A percentile compares a stretch with the other conserved stretches of the same genome.
These are phyloP conservation scores for Drosophila nikananu DNA, from an alignment of 1,140 invertebrate species.

Conservation along the genomic window DNA sequence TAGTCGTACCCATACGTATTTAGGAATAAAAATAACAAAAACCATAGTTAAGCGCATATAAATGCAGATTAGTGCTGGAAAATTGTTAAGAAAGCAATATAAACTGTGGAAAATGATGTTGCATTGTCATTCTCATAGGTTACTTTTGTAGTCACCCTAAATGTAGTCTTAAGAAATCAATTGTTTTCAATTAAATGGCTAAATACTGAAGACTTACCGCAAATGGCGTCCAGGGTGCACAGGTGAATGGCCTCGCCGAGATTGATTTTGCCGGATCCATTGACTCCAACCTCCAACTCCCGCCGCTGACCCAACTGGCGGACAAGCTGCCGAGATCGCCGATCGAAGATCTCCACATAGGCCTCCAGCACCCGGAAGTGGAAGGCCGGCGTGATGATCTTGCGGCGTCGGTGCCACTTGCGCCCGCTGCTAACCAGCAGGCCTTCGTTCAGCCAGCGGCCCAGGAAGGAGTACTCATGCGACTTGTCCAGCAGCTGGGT, in stretches of 20 bases:
- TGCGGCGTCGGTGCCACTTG: constrained; percentile 92
- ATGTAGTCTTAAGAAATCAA: not conserved
- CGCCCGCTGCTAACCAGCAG: constrained; percentile 88
- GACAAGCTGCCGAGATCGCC: constrained; percentile 88
- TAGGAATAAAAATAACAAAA: not conserved
- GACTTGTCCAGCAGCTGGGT: constrained; percentile 69
- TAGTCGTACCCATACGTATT: not conserved
- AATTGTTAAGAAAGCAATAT: not conserved
- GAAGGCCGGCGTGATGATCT: constrained; percentile 94
- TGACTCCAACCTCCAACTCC: not conserved
- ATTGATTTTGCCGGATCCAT: constrained; percentile 82
- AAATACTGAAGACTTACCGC: constrained; percentile 86
- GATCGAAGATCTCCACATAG: constrained; percentile 90
- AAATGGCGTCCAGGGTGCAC: constrained; percentile 91
- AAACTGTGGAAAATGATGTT: too few relatives aligned
- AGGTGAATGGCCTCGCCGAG: constrained; percentile 88
- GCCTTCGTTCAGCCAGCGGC: constrained; percentile 91
- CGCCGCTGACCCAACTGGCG: constrained; percentile 83
- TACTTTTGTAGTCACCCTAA: not conserved
- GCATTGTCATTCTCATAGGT: too few relatives aligned
- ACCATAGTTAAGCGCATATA: not conserved
- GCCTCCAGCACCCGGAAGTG: constrained; percentile 93
- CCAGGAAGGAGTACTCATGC: constrained; percentile 88
- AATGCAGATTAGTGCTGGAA: not conserved
- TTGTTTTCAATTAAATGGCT: not conserved